Conservation (phyloP, 2,797 vertebrate species). For the Gambusia yucatana region DNA sequence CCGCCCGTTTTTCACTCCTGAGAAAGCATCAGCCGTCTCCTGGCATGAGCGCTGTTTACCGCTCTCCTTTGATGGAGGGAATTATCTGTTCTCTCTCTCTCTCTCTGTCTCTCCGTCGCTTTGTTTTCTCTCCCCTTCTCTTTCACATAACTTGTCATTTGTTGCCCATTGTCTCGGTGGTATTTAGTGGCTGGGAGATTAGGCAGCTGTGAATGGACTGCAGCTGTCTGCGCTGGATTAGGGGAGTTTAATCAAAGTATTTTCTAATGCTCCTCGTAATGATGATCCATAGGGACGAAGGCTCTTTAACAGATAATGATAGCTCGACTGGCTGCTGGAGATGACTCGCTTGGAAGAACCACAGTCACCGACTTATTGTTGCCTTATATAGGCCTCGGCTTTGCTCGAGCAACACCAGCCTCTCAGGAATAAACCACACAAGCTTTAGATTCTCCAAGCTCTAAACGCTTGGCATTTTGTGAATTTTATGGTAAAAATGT, state of each 20-base stretch:
- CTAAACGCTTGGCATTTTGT: constrained; percentile 24
- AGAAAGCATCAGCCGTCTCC: constrained; percentile 62
- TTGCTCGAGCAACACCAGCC: constrained; percentile 28
- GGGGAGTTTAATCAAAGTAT: constrained; percentile 99
- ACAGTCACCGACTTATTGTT: constrained; percentile 58
- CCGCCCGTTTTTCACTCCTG: constrained; percentile 42
- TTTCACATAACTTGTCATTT: constrained; percentile 74
- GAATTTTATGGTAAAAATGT: constrained; percentile 33
- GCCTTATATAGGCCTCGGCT: constrained; percentile 56
- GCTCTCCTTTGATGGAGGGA: constrained; percentile 60
- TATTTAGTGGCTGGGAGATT: constrained; percentile 88
- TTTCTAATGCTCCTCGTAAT: constrained; percentile 98
- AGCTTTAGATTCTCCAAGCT: not conserved
- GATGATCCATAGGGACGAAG: constrained; percentile 95
- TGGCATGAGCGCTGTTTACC: constrained; percentile 65
- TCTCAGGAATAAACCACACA: constrained; percentile 30
- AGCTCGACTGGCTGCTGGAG: constrained; percentile 92
- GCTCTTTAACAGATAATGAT: constrained; percentile 98
- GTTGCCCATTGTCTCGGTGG: constrained; percentile 90
- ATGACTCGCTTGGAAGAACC: constrained; percentile 84
- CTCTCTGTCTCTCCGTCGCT: constrained; percentile 53
- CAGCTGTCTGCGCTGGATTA: constrained; percentile 98
- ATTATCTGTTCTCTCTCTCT: constrained; percentile 54
- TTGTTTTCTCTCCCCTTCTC: constrained; percentile 58
- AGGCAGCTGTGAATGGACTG: constrained; percentile 96